Conservation (phyloP, 2,888 invertebrate species). For the Conchocele bisecta region DNA sequence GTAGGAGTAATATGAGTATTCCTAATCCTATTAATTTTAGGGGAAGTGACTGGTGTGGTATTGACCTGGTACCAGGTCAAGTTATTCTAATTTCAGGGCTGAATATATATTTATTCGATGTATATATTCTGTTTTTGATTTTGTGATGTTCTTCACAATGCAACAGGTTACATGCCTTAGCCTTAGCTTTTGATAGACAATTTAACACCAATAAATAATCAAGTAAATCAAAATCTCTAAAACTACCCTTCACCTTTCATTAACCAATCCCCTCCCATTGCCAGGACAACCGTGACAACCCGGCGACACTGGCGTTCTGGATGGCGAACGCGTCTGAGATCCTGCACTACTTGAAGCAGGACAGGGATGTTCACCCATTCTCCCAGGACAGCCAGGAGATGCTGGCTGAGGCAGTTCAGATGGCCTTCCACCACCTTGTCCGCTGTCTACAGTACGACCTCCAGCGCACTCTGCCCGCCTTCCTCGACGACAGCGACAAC, state of each 20-base stretch:
- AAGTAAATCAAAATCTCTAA: too few species aligned
- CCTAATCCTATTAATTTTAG: too few species aligned
- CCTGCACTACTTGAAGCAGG: constrained; percentile 96
- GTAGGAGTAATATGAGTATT: too few species aligned
- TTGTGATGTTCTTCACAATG: too few species aligned
- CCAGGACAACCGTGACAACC: constrained; percentile 78
- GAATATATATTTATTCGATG: too few species aligned
- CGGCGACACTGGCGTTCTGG: constrained; percentile 86
- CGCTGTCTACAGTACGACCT: constrained; percentile 82
- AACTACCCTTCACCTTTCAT: too few species aligned
- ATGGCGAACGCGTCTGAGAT: constrained; percentile 98
- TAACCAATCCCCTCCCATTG: constrained; percentile 2
- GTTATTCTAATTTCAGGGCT: too few species aligned
- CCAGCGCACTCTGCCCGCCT: constrained; percentile 79
- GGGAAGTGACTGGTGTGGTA: too few species aligned
- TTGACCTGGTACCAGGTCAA: too few species aligned
- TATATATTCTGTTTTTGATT: too few species aligned
- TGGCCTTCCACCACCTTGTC: constrained; percentile 86
- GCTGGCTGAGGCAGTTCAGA: constrained; percentile 95
- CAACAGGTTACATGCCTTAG: too few species aligned
- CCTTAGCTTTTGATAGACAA: neutral
- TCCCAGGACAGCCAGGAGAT: constrained; percentile 94
- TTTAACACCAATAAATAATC: too few species aligned
- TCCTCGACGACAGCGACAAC: constrained; percentile 78
- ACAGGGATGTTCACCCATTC: constrained; percentile 94